Base-by-base conservation (phyloP, 30 jellyfish, hydroid and myxozoan species). In the Hydractinia echinata region DNA sequence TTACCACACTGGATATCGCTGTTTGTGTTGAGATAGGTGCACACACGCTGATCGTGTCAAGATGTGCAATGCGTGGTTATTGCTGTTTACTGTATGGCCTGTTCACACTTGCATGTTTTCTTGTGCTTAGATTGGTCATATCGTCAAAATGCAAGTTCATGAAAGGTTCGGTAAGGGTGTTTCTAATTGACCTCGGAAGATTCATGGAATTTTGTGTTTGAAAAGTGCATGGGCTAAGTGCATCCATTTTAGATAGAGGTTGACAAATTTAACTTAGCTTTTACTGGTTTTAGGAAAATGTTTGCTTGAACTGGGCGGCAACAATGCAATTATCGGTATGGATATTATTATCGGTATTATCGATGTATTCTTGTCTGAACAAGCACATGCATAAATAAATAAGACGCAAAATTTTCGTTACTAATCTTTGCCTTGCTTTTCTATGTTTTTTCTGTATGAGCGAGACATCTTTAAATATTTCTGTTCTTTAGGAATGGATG, bases 281-380 rank as follows among this genome's bases (percentile, higher is more conserved):
- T 58, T 16, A 10, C 7, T 16, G 67, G 10, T 79, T 44, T 58
- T 64, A 90, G 97, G 97, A 11, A 84, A 81, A 74, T 85, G 88
- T 5, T 67, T 90, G 50, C 67, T 90, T 66, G 97, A 90, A 64
- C 84, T 90, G 51, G 97, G 97, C 6, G 97, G 97, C 67, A 90
- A 90, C 84, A 90, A 90, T 76, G 97, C 97, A 7, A 79, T 90
- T 62, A 76, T 90, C n/a, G 97, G 97, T 90, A 76, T 54, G 87
- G 18, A 53, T 13, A 3, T 76, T 20, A 8, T 6, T 19, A 13
- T 66, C 4, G 70, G n/a, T 60, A 30, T 30, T 60, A 60, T 60
- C 18, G 70, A 13, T n/a, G n/a, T n/a, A n/a, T n/a, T n/a, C n/a
- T n/a, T n/a, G n/a, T n/a, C n/a, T n/a, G n/a, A n/a, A n/a, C n/a